phyloP scores from a whole-genome alignment of 2,113 vertebrate genomes.

The Aplodontia rufa region DNA sequence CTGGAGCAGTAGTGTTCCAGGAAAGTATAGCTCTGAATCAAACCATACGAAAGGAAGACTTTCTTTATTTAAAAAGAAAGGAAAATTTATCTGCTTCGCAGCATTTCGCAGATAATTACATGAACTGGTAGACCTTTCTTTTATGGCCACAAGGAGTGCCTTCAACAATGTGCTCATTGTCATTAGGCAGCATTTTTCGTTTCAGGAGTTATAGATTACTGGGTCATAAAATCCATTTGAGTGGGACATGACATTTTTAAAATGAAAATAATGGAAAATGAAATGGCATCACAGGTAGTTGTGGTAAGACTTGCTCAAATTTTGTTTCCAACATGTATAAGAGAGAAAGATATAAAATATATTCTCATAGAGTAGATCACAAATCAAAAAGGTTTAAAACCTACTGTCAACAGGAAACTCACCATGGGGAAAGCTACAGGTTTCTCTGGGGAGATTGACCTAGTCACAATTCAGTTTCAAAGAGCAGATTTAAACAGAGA shows the following conservation, averaged over 20 bases:
- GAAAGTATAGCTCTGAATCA: neutral
- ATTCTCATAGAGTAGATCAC: neutral
- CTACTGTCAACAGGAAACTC: neutral
- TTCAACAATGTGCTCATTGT: neutral
- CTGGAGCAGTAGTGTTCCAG: neutral
- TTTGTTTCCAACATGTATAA: neutral
- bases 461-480: neutral
- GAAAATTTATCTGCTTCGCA: neutral
- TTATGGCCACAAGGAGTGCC: neutral
- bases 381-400: neutral
- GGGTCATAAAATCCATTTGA: neutral
- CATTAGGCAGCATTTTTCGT: neutral
- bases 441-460: neutral
- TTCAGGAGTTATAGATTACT: neutral
- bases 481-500: conserved; percentile 1
- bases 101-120: neutral
- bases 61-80: neutral
- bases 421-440: neutral
- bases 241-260: neutral
- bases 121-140: neutral
- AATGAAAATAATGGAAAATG: neutral
- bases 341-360: neutral
- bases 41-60: neutral
- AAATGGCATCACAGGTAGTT: neutral
- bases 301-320: neutral